Base-by-base conservation (phyloP, 2,797 vertebrate genomes). In the Synanceia verrucosa region DNA sequence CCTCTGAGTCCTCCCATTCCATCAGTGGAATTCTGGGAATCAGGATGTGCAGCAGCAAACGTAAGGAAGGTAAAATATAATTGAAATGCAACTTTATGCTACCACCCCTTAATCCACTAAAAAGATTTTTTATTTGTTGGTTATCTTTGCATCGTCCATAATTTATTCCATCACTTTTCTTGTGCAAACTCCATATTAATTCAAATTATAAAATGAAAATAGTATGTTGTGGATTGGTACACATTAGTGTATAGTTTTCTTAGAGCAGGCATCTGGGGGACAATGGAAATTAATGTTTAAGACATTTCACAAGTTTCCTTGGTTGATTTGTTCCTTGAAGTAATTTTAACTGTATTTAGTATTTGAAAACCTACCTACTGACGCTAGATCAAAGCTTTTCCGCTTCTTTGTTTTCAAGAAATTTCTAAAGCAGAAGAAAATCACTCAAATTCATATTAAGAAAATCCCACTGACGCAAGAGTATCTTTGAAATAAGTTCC, bases 21-120 rank as follows among this genome's bases (percentile, higher is more conserved):
- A 83, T 90, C 47, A 78, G 63, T 52, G 86, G 83, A 8, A 88
- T 88, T 74, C 74, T 89, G 47, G 79, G 76, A 72, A 74, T 89
- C 46, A 81, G 48, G 64, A 82, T 83, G 69, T 59, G 50, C 71
- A 70, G 47, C 61, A 7, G 55, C 52, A 88, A 79, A 72, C 33
- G 61, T 3, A 69, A 73, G n/a, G 70, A 78, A 83, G 87, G 88
- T 86, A 70, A 62, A 1, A 26, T 1, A 19, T n/a, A n/a, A n/a
- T n/a, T n/a, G n/a, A n/a, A n/a, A n/a, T n/a, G n/a, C n/a, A n/a
- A n/a, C n/a, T n/a, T n/a, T n/a, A n/a, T n/a, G n/a, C n/a, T n/a
- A n/a, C n/a, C n/a, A n/a, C n/a, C n/a, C n/a, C n/a, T n/a, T n/a
- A n/a, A n/a, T n/a, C n/a, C n/a, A n/a, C n/a, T n/a, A n/a, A n/a